A percentile compares a stretch with the other conserved stretches of the same genome.
These are phyloP conservation scores for Megastigmus dorsalis DNA, from an alignment of 2,888 invertebrate genomes.

Conservation along the genomic window DNA sequence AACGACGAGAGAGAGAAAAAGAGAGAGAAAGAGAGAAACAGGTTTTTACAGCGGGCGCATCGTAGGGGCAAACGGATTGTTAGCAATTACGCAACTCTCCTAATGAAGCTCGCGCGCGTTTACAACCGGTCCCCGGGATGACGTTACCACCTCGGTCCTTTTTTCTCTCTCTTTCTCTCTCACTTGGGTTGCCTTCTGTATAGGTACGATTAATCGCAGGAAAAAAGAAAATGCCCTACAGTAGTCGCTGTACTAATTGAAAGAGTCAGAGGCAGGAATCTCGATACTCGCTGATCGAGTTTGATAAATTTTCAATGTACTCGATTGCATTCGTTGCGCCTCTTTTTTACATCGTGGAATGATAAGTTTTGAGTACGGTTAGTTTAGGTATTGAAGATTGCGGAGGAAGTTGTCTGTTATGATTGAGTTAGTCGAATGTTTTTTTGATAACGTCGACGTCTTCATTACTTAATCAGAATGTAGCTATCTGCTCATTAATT, in stretches of 20 bases:
- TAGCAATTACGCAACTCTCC: conserved; percentile 45
- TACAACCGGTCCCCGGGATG: conserved; percentile 34
- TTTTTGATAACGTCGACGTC: too few relatives aligned
- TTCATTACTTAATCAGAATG: too few relatives aligned
- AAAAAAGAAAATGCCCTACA: too few relatives aligned
- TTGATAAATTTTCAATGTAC: conserved; percentile 2
- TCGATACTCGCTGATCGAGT: not conserved
- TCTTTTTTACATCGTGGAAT: too few relatives aligned
- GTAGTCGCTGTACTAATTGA: conserved; percentile 40
- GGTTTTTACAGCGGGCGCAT: conserved; percentile 22
- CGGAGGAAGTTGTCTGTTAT: too few relatives aligned
- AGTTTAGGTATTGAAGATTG: too few relatives aligned
- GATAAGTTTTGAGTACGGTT: too few relatives aligned
- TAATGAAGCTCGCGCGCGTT: conserved; percentile 42
- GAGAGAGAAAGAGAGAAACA: conserved; percentile 11
- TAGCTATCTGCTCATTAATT: too few relatives aligned
- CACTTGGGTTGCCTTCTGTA: not conserved
- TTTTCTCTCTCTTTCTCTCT: not conserved
- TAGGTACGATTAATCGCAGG: too few relatives aligned
- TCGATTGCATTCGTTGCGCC: too few relatives aligned
- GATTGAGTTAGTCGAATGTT: too few relatives aligned
- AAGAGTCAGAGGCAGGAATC: not conserved
- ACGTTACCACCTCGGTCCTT: not conserved
- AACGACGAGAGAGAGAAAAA: too few relatives aligned
- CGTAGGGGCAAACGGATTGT: conserved; percentile 24